Evolutionary conservation across 2,797 vertebrate genomes (phyloP).

Genomic region (Lepilemur ruficaudatus): DNA sequence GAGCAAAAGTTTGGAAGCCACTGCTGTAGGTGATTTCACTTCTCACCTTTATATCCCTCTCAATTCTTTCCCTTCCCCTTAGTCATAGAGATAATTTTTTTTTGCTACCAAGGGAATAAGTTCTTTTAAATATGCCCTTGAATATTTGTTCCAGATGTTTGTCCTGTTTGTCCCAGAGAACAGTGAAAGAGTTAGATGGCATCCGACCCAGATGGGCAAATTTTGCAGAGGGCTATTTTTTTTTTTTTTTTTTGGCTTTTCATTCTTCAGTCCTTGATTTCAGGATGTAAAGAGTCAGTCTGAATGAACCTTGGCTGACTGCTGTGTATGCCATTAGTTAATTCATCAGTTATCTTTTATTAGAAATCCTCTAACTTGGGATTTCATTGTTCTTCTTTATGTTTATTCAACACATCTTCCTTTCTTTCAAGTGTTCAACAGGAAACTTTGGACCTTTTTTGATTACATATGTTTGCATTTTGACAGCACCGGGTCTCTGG

Average conservation of each 20-base stretch:
- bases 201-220: background rate
- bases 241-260: background rate
- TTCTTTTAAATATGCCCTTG: background rate
- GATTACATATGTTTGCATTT: background rate
- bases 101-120: background rate
- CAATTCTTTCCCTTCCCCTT: background rate
- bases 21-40: background rate
- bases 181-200: background rate
- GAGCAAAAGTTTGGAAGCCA: background rate
- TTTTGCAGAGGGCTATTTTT: background rate
- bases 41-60: background rate
- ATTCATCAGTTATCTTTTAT: background rate
- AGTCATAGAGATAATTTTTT: background rate
- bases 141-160: too few species aligned
- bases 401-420: background rate
- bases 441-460: background rate
- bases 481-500: background rate
- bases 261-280: background rate
- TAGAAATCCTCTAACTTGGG: constrained; percentile 15
- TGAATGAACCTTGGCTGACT: background rate
- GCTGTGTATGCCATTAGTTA: background rate
- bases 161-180: background rate
- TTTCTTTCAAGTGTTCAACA: background rate
- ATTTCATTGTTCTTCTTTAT: constrained; percentile 4
- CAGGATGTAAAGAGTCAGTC: background rate